Evolutionary conservation across 1,140 invertebrate genomes (phyloP).

Genomic region (Penaeus japonicus): DNA sequence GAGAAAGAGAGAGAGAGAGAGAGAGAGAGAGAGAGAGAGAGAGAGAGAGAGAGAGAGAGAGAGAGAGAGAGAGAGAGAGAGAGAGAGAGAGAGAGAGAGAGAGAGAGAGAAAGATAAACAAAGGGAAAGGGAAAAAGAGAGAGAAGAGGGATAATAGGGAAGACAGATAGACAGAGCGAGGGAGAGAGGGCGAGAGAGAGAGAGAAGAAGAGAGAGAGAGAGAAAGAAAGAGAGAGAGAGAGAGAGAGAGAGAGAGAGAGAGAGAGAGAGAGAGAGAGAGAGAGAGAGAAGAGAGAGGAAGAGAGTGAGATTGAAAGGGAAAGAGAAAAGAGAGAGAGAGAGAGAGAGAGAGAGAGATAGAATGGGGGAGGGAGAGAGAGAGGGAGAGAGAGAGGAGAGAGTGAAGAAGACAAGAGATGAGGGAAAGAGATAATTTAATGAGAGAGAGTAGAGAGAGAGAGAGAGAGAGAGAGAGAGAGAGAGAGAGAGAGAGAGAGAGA

Average conservation of each 20-base stretch:
- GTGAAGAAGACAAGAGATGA: background rate
- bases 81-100: background rate
- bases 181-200: background rate
- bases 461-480: too few relatives aligned
- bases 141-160: too few relatives aligned
- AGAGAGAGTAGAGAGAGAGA: too few relatives aligned
- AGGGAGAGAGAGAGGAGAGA: background rate
- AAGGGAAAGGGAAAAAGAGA: background rate
- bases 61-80: background rate
- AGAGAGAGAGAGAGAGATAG: background rate
- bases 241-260: background rate
- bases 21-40: background rate
- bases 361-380: background rate
- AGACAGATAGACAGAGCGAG: background rate
- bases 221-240: background rate
- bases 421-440: background rate
- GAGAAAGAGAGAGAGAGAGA: background rate
- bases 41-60: background rate
- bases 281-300: background rate
- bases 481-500: too few relatives aligned
- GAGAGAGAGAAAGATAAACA: too few relatives aligned
- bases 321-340: background rate
- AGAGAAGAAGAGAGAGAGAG: background rate
- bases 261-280: background rate
- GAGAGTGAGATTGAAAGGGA: background rate